Percentiles rank a stretch among this genome's conserved stretches.
Conservation (phyloP, 2,797 vertebrate species). For the Corythornis leucogaster region DNA sequence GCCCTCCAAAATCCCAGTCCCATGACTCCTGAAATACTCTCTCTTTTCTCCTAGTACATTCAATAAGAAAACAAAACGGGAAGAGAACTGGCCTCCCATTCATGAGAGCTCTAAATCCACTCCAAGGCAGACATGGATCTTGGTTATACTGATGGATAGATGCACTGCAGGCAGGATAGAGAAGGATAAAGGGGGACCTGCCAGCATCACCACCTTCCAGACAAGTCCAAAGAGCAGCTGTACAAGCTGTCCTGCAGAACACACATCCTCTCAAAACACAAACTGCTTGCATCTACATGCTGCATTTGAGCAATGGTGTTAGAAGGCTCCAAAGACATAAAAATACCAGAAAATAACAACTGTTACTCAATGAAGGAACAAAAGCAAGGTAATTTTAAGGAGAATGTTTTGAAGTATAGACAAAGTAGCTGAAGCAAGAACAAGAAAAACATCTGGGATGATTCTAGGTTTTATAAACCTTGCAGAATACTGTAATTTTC, state of each 20-base stretch:
- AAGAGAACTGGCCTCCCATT: not conserved
- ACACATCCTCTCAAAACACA: not conserved
- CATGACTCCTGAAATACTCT: not conserved
- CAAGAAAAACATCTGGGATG: not conserved
- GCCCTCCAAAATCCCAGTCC: not conserved
- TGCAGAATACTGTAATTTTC: not conserved
- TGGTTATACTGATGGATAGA: not conserved
- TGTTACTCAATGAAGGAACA: not conserved
- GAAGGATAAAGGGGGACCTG: not conserved
- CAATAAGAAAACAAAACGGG: not conserved
- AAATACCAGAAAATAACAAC: not conserved
- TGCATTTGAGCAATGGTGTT: not conserved
- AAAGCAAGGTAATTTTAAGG: not conserved
- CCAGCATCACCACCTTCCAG: not conserved
- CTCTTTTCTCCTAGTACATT: not conserved
- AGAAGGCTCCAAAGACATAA: not conserved
- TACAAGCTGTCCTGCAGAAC: not conserved
- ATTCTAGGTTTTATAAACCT: not conserved
- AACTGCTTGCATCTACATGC: not conserved
- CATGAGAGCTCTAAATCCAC: not conserved
- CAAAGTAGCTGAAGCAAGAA: not conserved
- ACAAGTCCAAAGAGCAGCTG: not conserved
- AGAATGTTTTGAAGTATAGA: not conserved
- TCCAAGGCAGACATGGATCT: not conserved
- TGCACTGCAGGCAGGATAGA: not conserved